These are phyloP conservation scores for Trichosurus vulpecula DNA, from an alignment of 2,797 vertebrate species.

Conservation along the genomic window DNA sequence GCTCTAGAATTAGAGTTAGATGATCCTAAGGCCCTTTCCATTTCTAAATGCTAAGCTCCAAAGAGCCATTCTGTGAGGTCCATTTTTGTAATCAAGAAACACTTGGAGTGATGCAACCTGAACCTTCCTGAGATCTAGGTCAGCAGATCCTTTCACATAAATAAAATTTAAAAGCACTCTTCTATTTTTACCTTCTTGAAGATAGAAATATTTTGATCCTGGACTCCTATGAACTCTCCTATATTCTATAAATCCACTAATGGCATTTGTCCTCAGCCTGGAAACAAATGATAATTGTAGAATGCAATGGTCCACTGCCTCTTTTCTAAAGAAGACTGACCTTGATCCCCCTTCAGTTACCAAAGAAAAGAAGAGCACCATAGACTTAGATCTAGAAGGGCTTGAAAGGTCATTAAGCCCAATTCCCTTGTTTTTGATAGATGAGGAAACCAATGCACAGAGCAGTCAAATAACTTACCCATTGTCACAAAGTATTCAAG, in stretches of 20 bases:
- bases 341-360: not conserved
- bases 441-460: not conserved
- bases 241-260: constrained; percentile 38
- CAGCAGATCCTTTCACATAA: constrained; percentile 44
- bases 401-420: not conserved
- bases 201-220: constrained; percentile 20
- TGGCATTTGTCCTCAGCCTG: constrained; percentile 12
- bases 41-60: not conserved
- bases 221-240: constrained; percentile 33
- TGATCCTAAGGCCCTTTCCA: not conserved
- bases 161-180: constrained; percentile 41
- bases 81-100: not conserved
- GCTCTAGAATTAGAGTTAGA: not conserved
- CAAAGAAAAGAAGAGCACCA: constrained; percentile 10
- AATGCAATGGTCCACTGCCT: not conserved
- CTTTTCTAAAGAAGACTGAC: not conserved
- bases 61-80: not conserved
- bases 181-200: constrained; percentile 16
- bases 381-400: not conserved
- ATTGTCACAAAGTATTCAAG: not conserved
- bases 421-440: not conserved
- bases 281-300: not conserved
- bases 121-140: constrained; percentile 53
- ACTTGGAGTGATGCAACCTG: constrained; percentile 18
- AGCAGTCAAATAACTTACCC: not conserved